Evolutionary conservation across 2,113 vertebrate species (phyloP).

Genomic region (Tichodroma muraria): DNA sequence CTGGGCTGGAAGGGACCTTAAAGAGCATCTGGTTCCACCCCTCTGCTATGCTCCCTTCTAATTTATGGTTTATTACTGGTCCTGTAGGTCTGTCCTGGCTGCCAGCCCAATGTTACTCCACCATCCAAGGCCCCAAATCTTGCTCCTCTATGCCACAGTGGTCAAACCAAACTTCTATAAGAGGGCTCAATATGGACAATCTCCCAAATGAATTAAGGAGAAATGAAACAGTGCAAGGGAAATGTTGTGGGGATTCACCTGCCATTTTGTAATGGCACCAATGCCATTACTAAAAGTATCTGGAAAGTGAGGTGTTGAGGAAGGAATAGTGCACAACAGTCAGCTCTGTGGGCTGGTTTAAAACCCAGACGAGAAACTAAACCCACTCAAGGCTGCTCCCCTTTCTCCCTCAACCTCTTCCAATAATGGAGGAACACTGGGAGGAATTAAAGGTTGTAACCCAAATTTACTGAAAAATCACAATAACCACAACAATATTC

Average conservation of each 20-base stretch:
- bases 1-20: neutral
- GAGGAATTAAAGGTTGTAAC: neutral
- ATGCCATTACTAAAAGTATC: neutral
- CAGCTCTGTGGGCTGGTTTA: neutral
- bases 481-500: neutral
- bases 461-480: neutral
- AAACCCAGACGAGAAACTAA: neutral
- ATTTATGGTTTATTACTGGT: neutral
- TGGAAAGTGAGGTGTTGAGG: neutral
- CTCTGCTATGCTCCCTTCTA: neutral
- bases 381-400: neutral
- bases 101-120: neutral
- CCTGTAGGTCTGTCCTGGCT: neutral
- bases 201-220: neutral
- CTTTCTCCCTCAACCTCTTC: neutral
- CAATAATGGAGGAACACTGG: neutral
- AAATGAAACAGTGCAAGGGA: neutral
- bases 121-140: neutral
- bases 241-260: neutral
- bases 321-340: neutral
- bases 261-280: neutral
- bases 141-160: neutral
- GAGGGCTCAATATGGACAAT: neutral
- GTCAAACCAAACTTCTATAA: neutral
- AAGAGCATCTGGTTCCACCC: neutral